Evolutionary conservation across 2,888 invertebrate genomes (phyloP), one percentile per base, ranked within the genome.

Genomic region (Ypsolopha sequella): DNA sequence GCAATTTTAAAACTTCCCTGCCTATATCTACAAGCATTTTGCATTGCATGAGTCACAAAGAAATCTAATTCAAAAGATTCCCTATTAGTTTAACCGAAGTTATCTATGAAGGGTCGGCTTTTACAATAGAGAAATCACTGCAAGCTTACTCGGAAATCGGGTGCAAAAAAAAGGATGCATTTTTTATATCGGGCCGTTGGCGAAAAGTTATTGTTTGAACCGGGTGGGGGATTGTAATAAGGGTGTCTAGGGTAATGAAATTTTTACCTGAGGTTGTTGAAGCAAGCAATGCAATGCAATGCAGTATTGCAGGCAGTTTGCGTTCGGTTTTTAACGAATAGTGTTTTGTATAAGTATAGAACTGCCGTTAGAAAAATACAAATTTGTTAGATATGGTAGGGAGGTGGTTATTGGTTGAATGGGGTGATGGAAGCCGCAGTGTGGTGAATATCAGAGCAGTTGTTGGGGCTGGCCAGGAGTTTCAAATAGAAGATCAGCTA

Each of bases 211-310:
- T 81, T 80, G 77, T 78, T 73, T 65, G 65, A 58, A 57, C 48
- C 48, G 53, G 70, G 68, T 73, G 72, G 76, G 75, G 80, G 76
- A 70, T 59, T 70, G 64, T 57, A 63, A 66, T 72, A 71, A 75
- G 79, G 81, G 80, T 75, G 73, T 66, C 6, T 41, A 10, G 43
- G 56, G 67, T 65, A 80, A 80, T 79, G 69, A 65, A 77, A 78
- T 68, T 78, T 79, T 79, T 82, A 81, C 81, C 82, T 84, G 82
- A 61, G 68, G n/a, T 14, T 33, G 46, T n/a, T n/a, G n/a, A n/a
- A n/a, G n/a, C n/a, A n/a, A 14, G 43, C 13, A 43, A 24, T 24
- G 43, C 11, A 10, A 43, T 33, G 9, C 39, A 13, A 0, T 35
- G 41, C 14, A 50, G 35, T 43, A n/a, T n/a, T n/a, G n/a, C n/a